Evolutionary conservation across 92 coral and sea anemone species (phyloP).

Genomic region (Actinernus sp.): DNA sequence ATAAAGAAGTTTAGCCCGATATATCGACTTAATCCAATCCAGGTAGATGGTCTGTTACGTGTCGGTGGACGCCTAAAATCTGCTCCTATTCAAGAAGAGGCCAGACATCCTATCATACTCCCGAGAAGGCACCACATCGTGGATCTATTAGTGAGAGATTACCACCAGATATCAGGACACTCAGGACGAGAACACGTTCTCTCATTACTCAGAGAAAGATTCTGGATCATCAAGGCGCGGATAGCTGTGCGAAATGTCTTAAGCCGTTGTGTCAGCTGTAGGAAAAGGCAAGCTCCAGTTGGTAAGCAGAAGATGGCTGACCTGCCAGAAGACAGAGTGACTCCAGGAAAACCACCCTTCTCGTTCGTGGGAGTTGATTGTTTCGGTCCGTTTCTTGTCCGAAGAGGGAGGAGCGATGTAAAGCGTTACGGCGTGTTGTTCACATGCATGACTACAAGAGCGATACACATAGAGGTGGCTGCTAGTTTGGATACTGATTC

Average conservation of each 20-base stretch:
- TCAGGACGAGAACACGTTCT: slow-evolving; percentile 72
- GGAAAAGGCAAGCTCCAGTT: slow-evolving; percentile 38
- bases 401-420: slow-evolving; percentile 36
- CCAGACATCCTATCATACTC: slow-evolving; percentile 59
- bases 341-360: slow-evolving; percentile 64
- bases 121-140: slow-evolving; percentile 66
- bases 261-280: slow-evolving; percentile 59
- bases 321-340: slow-evolving; percentile 42
- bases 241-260: slow-evolving; percentile 57
- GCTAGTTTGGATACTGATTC: slow-evolving; percentile 61
- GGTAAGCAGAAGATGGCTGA: slow-evolving; percentile 72
- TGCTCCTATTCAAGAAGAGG: slow-evolving; percentile 59
- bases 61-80: slow-evolving; percentile 73
- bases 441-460: slow-evolving; percentile 61
- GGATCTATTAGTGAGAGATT: slow-evolving; percentile 38
- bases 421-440: slow-evolving; percentile 58
- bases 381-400: slow-evolving; percentile 55
- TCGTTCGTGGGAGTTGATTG: slow-evolving; percentile 58
- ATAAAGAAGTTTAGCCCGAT: slow-evolving; percentile 46
- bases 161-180: slow-evolving; percentile 50
- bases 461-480: slow-evolving; percentile 65
- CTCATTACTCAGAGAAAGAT: slow-evolving; percentile 49
- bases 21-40: slow-evolving; percentile 59
- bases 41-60: slow-evolving; percentile 52
- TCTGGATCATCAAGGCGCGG: slow-evolving; percentile 60